Conservation (phyloP, 1,140 invertebrate genomes). For the Tachypleus tridentatus region DNA sequence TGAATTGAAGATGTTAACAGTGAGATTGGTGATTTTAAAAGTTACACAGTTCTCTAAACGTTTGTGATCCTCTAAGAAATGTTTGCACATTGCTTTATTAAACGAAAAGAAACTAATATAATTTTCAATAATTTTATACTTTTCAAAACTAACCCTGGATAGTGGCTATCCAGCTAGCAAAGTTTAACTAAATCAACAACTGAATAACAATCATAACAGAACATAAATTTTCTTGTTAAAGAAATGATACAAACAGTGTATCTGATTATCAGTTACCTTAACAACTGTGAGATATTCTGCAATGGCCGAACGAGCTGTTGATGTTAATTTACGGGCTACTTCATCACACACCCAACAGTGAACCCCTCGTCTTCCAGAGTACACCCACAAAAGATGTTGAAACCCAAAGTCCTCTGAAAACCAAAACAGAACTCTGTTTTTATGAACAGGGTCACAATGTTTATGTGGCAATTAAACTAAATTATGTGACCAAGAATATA, state of each 20-base stretch:
- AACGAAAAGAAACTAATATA: not conserved
- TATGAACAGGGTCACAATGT: no score
- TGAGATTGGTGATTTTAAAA: no score
- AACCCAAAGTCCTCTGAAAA: constrained; percentile 85
- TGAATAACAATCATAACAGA: no score
- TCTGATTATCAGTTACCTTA: constrained; percentile 10
- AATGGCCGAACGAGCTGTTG: constrained; percentile 49
- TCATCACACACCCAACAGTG: constrained; percentile 97
- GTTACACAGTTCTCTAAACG: no score
- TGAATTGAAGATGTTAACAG: no score
- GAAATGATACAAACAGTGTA: no score
- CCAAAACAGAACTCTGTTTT: not conserved
- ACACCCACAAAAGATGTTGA: constrained; percentile 86
- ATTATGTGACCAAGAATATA: not conserved
- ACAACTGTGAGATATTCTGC: constrained; percentile 68
- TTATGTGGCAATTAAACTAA: not conserved
- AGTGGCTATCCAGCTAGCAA: no score
- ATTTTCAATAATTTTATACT: constrained; percentile 1
- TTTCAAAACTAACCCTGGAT: not conserved
- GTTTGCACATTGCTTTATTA: not conserved
- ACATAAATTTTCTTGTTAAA: no score
- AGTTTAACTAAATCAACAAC: no score
- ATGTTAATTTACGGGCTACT: constrained; percentile 57
- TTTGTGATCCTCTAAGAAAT: no score
- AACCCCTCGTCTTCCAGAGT: constrained; percentile 88